These are phyloP conservation scores for Meda fulgida DNA, from an alignment of 2,797 vertebrate species.

Conservation along the genomic window DNA sequence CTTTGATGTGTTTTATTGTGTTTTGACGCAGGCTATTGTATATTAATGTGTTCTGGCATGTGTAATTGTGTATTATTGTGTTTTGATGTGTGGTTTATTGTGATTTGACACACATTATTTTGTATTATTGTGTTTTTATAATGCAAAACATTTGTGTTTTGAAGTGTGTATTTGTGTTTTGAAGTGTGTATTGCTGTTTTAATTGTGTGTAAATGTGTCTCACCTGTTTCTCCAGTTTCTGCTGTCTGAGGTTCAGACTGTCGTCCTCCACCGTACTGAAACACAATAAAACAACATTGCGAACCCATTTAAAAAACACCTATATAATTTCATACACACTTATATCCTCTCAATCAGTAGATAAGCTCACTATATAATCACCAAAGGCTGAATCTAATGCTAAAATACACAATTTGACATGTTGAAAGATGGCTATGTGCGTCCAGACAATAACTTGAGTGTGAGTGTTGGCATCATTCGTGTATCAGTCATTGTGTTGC, in stretches of 20 bases:
- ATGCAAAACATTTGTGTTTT: not conserved
- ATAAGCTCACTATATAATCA: not conserved
- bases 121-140: not conserved
- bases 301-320: not conserved
- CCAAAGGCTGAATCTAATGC: not conserved
- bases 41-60: no score
- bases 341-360: no score
- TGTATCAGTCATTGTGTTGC: constrained; percentile 10
- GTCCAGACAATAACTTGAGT: not conserved
- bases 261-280: constrained; percentile 87
- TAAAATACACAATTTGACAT: not conserved
- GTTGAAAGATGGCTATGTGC: not conserved
- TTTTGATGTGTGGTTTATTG: not conserved
- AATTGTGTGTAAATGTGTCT: constrained; percentile 43
- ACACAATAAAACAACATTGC: constrained; percentile 55
- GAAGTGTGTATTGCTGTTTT: not conserved
- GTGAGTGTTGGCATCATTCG: not conserved
- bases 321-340: no score
- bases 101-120: no score
- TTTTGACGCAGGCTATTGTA: not conserved
- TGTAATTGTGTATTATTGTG: not conserved
- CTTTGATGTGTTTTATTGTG: no score
- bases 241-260: constrained; percentile 85
- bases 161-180: not conserved
- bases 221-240: constrained; percentile 96